Evolutionary conservation across 2,888 invertebrate genomes (phyloP), one percentile per base, ranked within the genome.

Genomic region (Craniophora ligustri): DNA sequence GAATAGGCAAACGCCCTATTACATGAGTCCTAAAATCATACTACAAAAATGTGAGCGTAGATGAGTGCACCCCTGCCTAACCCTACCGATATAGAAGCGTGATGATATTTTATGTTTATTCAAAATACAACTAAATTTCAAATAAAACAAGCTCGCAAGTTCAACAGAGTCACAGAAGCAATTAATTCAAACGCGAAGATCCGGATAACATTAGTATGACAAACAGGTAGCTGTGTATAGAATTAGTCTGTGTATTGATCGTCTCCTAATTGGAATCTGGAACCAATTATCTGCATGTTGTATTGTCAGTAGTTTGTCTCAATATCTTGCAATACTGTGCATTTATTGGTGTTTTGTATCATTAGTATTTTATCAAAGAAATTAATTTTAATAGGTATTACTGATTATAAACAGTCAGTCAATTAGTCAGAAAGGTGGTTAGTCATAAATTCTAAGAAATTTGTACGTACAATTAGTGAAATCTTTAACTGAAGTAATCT

Each of bases 231-330:
- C 31, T 23, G 13, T 59, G 44, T 54, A 15, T 42, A 46, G n/a
- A 38, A 34, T 41, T 65, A 39, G 48, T 46, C 34, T 49, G 38
- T 35, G 34, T 48, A 55, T 66, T 30, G 61, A 67, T 60, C 46
- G 31, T 7, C 26, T 34, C 11, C 55, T 65, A 67, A 65, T 67
- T 67, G 55, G 61, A 49, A 44, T 67, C 31, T 47, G 36, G 16
- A 30, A 55, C 35, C 64, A 67, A 50, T 60, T 60, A 65, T 67
- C 45, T 28, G n/a, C 10, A 4, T 36, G 23, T 46, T 30, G 38
- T 49, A 59, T 49, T 48, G 42, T 31, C 35, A 15, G 32, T 18
- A 15, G 26, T 15, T 35, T 15, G 14, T 21, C 38, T 45, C 11
- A 62, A 57, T 32, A 57, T 57, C 19, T 35, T 48, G 39, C 19